These are phyloP conservation scores for Hipposideros larvatus DNA, from an alignment of 2,797 vertebrate species.

Conservation along the genomic window DNA sequence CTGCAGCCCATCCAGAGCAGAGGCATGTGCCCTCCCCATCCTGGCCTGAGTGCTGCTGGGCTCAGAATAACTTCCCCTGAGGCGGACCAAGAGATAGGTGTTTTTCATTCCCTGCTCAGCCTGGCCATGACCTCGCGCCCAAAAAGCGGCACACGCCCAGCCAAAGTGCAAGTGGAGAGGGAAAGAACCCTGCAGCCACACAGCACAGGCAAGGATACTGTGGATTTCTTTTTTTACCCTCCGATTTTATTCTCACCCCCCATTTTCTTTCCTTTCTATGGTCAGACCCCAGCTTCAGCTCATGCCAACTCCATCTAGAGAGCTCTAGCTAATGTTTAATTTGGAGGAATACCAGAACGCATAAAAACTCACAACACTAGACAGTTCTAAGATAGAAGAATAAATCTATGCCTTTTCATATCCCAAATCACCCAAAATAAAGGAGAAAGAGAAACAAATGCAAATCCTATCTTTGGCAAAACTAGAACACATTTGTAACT, in stretches of 20 bases:
- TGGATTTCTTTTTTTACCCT: not conserved
- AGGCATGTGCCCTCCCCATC: not conserved
- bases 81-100: slow-evolving; percentile 86
- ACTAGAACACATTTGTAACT: slow-evolving; percentile 64
- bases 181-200: not conserved
- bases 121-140: slow-evolving; percentile 71
- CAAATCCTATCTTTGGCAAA: slow-evolving; percentile 51
- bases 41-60: slow-evolving; percentile 34
- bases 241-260: not conserved
- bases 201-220: not conserved
- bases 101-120: slow-evolving; percentile 80
- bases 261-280: not conserved
- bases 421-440: slow-evolving; percentile 55
- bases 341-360: slow-evolving; percentile 50
- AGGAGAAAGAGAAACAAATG: slow-evolving; percentile 54
- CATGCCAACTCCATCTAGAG: not conserved
- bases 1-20: slow-evolving; percentile 1
- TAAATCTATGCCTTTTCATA: slow-evolving; percentile 46
- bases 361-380: not conserved
- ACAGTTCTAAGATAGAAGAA: slow-evolving; percentile 53
- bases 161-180: not conserved
- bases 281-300: slow-evolving; percentile 8
- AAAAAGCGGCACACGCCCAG: not conserved
- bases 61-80: slow-evolving; percentile 87
- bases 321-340: slow-evolving; percentile 30